A percentile compares a stretch with the other conserved stretches of the same genome.
These are phyloP conservation scores for Ditylenchus weischeri DNA, from an alignment of 2,888 invertebrate species.

Conservation along the genomic window DNA sequence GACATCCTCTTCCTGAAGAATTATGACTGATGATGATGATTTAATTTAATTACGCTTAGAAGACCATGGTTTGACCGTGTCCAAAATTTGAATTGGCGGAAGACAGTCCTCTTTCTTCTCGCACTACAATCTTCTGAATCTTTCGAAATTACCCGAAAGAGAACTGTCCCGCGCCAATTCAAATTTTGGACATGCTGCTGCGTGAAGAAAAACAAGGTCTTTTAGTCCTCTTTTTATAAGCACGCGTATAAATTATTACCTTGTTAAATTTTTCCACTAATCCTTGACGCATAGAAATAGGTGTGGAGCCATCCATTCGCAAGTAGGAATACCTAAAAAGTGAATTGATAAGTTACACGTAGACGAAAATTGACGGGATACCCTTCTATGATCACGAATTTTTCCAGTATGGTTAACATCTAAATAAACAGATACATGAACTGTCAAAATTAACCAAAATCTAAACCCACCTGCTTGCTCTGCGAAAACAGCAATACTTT, in stretches of 20 bases:
- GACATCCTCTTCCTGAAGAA: conserved; percentile 68
- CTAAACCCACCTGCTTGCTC: conserved; percentile 65
- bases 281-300: conserved; percentile 74
- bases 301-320: conserved; percentile 84
- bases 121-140: too few relatives aligned
- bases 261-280: conserved; percentile 77
- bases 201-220: too few relatives aligned
- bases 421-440: too few relatives aligned
- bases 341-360: neutral
- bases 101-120: too few relatives aligned
- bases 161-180: too few relatives aligned
- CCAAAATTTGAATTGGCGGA: too few relatives aligned
- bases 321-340: conserved; percentile 70
- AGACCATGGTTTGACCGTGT: too few relatives aligned
- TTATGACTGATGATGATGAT: conserved; percentile 58
- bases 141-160: too few relatives aligned
- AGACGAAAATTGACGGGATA: conserved; percentile 12
- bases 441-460: too few relatives aligned
- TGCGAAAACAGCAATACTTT: conserved; percentile 85
- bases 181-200: too few relatives aligned
- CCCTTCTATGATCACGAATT: conserved; percentile 68
- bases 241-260: conserved; percentile 14
- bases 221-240: too few relatives aligned
- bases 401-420: conserved; percentile 80
- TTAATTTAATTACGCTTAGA: too few relatives aligned